phyloP scores from a whole-genome alignment of 2,888 invertebrate genomes.

The Oscheius sp. region DNA sequence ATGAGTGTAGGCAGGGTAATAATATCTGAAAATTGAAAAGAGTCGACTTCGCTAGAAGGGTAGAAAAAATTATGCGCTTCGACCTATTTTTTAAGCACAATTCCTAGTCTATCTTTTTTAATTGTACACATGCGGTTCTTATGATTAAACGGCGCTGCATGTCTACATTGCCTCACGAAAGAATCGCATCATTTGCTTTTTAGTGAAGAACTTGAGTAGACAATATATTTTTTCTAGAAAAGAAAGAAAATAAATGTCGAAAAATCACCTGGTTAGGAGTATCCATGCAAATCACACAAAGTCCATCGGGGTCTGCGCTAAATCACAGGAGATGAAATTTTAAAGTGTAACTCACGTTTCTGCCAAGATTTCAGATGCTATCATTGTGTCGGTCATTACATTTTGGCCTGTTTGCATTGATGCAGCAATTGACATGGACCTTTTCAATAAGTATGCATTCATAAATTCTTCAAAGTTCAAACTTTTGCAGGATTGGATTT shows the following conservation, averaged over 20 bases:
- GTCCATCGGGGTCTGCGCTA: conserved; percentile 46
- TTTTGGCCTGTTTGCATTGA: neutral
- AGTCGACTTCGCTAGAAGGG: no score
- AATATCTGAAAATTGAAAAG: conserved; percentile 32
- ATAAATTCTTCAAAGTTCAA: conserved; percentile 38
- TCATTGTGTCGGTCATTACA: conserved; percentile 39
- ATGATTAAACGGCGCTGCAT: no score
- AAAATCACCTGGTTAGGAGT: conserved; percentile 42
- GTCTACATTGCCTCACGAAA: no score
- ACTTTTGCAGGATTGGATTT: conserved; percentile 31
- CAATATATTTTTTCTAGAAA: neutral
- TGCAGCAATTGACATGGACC: conserved; percentile 28
- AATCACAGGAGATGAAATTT: neutral
- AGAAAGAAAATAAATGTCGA: neutral
- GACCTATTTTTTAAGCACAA: no score
- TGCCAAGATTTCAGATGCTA: conserved; percentile 37
- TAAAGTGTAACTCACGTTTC: conserved; percentile 39
- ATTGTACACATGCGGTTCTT: no score
- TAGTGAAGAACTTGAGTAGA: neutral
- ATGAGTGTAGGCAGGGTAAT: conserved; percentile 49
- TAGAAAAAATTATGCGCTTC: no score
- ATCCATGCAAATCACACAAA: conserved; percentile 53
- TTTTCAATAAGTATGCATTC: conserved; percentile 34
- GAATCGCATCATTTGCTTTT: no score
- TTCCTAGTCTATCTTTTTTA: no score